Percentiles rank a stretch among this genome's conserved stretches.
Evolutionary conservation across 2,888 invertebrate species (phyloP).

Genomic region (Amiota communis): DNA sequence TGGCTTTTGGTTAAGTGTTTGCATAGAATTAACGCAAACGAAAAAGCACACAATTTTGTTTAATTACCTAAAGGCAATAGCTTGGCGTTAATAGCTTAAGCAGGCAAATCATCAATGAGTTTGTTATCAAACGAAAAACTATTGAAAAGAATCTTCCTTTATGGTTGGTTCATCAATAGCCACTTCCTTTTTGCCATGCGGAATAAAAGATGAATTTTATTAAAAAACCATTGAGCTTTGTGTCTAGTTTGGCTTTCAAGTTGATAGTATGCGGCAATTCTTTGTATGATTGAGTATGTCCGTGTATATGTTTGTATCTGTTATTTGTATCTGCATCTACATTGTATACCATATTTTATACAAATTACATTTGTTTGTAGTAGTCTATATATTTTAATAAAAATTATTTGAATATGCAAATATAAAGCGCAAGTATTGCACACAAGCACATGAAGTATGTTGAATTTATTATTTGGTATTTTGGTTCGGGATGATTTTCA

Average conservation of each 20-base stretch:
- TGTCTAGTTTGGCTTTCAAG: no score
- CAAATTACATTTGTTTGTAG: constrained; percentile 11
- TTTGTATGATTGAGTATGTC: no score
- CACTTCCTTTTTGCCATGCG: no score
- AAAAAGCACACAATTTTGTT: neutral
- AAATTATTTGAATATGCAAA: constrained; percentile 65
- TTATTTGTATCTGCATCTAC: neutral
- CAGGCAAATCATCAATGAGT: neutral
- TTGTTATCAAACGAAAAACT: no score
- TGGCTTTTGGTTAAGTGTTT: constrained; percentile 20
- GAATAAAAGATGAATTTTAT: no score
- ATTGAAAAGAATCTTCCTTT: no score
- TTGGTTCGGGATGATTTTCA: constrained; percentile 32
- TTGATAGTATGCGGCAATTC: no score
- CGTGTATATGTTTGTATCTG: no score
- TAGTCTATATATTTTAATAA: constrained; percentile 43
- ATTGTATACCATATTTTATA: constrained; percentile 10
- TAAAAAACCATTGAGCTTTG: no score
- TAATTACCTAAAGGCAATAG: no score
- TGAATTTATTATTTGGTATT: constrained; percentile 23
- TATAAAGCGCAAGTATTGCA: constrained; percentile 33
- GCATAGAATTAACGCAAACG: constrained; percentile 1
- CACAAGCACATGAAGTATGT: neutral
- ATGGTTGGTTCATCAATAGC: no score
- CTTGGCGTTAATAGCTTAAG: constrained; percentile 1